These are phyloP conservation scores for Aythya fuligula DNA, from an alignment of 2,797 vertebrate genomes.

Conservation along the genomic window DNA sequence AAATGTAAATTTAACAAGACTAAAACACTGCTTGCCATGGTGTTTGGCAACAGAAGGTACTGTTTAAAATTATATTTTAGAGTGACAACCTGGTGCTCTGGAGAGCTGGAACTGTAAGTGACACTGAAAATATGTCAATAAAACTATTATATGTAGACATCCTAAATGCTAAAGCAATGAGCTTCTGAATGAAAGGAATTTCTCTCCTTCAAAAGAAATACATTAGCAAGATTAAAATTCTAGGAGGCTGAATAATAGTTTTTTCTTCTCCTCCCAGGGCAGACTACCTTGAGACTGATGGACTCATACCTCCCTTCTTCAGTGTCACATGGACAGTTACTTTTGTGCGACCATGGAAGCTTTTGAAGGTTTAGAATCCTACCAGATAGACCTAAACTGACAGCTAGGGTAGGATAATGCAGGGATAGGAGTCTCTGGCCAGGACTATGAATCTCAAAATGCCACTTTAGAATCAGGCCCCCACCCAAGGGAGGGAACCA, in stretches of 20 bases:
- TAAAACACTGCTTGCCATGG: not conserved
- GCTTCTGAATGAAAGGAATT: not conserved
- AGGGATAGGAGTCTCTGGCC: not conserved
- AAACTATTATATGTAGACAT: not conserved
- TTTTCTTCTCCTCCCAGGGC: not conserved
- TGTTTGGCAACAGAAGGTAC: not conserved
- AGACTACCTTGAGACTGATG: not conserved
- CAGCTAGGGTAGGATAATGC: not conserved
- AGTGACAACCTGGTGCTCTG: not conserved
- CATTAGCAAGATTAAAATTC: not conserved
- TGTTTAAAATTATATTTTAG: not conserved
- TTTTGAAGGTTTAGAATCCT: not conserved
- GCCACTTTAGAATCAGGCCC: not conserved
- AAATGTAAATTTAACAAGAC: not conserved
- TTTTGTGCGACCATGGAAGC: not conserved
- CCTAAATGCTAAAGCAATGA: not conserved
- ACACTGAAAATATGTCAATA: not conserved
- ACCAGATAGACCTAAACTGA: not conserved
- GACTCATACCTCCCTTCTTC: not conserved
- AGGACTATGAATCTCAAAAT: not conserved
- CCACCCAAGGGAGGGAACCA: not conserved
- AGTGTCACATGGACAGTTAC: not conserved
- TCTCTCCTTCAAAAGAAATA: not conserved
- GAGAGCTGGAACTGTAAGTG: not conserved
- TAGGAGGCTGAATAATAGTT: not conserved